Evolutionary conservation across 2,797 vertebrate genomes (phyloP), one percentile per base, ranked within the genome.

Genomic region (Gila robusta): DNA sequence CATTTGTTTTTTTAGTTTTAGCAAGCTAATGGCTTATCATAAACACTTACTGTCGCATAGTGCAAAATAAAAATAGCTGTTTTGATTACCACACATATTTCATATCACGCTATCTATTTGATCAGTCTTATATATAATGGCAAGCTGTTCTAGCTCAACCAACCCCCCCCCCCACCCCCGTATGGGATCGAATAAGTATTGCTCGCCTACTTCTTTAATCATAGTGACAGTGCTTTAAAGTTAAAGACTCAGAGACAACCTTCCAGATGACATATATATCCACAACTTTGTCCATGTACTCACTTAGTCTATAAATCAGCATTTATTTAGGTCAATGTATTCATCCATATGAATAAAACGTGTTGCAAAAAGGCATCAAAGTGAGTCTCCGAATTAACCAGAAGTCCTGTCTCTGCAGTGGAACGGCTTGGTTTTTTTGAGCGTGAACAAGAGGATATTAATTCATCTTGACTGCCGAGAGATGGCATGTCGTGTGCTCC

Each of bases 381-480:
- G 26, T 39, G 74, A 84, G 73, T 78, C 64, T 79, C 47, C 0
- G n/a, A 69, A 73, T 74, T 47, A 83, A 64, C 54, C 52, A 78
- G 35, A 69, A 26, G 28, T 81, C 23, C 10, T 56, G 14, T 82
- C 69, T 59, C n/a, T 70, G 73, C 47, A 77, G 59, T 67, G 16
- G 26, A 39, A 44, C 5, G 16, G 59, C 35, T 72, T 19, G 17
- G 14, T 0, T 37, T 62, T 73, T 73, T 47, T 79, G 17, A 44
- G 44, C 56, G 19, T 81, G 82, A 86, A 44, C 90, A 52, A 69
- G 44, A 59, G 76, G 86, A 77, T 23, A 32, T 80, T 80, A 16
- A 90, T 91, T 91, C 88, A 84, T 83, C 54, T 88, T 83, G 79
- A 83, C 62, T 87, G 84, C 54, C 32, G 59, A 83, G 76, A 78